Evolutionary conservation across 2,113 vertebrate species (phyloP).

Genomic region (Rhombomys opimus): DNA sequence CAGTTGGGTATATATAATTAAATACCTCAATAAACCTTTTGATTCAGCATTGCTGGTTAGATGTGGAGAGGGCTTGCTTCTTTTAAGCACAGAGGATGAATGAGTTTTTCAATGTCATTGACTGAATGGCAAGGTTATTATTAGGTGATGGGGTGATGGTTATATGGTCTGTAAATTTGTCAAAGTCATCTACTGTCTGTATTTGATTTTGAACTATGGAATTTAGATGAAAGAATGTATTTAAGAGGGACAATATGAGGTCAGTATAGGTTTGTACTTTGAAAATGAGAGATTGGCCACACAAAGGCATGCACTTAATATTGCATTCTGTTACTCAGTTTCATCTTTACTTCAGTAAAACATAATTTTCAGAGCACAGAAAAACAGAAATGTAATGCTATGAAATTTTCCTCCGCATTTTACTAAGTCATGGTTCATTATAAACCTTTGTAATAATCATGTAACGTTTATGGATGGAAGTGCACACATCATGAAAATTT

Average conservation of each 20-base stretch:
- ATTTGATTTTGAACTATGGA: not conserved
- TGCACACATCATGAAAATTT: slow-evolving; percentile 62
- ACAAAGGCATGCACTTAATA: not conserved
- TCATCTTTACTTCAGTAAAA: slow-evolving; percentile 37
- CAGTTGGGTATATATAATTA: not conserved
- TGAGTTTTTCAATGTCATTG: not conserved
- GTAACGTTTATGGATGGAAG: slow-evolving; percentile 51
- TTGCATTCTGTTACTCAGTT: not conserved
- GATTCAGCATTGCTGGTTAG: not conserved
- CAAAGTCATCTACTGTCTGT: not conserved
- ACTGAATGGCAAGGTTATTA: not conserved
- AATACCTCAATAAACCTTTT: not conserved
- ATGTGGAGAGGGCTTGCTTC: not conserved
- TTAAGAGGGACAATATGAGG: not conserved
- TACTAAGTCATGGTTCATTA: slow-evolving; percentile 43
- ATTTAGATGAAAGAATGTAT: not conserved
- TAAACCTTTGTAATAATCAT: slow-evolving; percentile 51
- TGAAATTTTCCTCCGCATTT: slow-evolving; percentile 37
- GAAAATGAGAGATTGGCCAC: not conserved
- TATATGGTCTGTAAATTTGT: not conserved
- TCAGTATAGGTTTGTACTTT: not conserved
- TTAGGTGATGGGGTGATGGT: not conserved
- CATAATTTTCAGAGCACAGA: slow-evolving; percentile 13
- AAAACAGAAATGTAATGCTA: not conserved
- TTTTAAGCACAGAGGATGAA: not conserved